These are phyloP conservation scores for Phrynocephalus vlangalii DNA, from an alignment of 2,797 vertebrate genomes.

Conservation along the genomic window DNA sequence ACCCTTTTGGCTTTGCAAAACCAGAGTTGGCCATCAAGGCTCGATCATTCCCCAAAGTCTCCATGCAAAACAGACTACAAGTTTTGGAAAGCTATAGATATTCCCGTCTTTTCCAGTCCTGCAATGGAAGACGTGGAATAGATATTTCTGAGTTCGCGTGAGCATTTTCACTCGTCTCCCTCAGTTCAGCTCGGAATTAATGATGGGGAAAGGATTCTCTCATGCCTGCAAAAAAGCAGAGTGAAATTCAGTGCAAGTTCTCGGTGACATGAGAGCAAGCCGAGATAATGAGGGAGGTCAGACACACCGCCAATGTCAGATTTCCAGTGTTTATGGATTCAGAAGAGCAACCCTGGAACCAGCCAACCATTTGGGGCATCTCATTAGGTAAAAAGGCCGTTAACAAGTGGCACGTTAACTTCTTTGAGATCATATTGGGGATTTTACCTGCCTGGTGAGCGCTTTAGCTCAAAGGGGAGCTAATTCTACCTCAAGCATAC, in stretches of 20 bases:
- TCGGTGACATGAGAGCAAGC: not conserved
- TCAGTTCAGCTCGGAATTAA: not conserved
- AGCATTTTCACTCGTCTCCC: not conserved
- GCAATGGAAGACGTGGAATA: not conserved
- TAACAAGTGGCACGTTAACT: conserved; percentile 6
- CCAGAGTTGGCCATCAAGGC: too few species aligned
- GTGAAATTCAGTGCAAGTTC: not conserved
- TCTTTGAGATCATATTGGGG: conserved; percentile 10
- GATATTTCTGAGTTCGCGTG: not conserved
- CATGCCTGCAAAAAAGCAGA: not conserved
- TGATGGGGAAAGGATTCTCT: not conserved
- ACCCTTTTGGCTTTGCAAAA: too few species aligned
- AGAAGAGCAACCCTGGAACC: not conserved
- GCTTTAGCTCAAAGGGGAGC: conserved; percentile 9
- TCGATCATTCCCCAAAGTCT: not conserved
- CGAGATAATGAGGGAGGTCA: not conserved
- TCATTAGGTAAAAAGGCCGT: conserved; percentile 7
- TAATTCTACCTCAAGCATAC: conserved; percentile 11
- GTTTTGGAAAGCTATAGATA: not conserved
- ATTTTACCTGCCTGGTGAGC: not conserved
- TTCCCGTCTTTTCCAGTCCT: not conserved
- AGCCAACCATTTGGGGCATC: not conserved
- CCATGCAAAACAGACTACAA: not conserved
- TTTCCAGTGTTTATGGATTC: conserved; percentile 11
- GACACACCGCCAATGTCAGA: not conserved